Evolutionary conservation across 2,113 vertebrate genomes (phyloP).

Genomic region (Odobenus rosmarus): DNA sequence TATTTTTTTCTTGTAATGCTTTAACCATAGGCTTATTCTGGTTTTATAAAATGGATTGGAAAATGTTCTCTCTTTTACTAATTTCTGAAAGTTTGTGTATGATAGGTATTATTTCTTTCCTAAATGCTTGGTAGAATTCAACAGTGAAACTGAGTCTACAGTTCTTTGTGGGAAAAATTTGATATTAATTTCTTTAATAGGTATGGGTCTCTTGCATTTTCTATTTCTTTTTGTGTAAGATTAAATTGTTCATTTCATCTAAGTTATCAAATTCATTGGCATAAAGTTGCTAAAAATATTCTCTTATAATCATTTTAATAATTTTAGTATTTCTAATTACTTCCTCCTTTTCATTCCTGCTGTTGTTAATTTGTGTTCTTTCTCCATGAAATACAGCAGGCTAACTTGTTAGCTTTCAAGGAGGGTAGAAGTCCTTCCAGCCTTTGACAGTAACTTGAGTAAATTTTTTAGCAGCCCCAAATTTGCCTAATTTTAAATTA

Average conservation of each 20-base stretch:
- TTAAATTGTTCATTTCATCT: background rate
- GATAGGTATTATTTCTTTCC: background rate
- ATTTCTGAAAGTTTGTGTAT: conserved; percentile 22
- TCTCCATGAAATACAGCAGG: background rate
- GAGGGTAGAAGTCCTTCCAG: background rate
- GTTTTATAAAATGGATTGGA: background rate
- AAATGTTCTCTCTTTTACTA: background rate
- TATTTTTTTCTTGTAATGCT: background rate
- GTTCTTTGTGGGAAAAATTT: background rate
- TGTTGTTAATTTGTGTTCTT: background rate
- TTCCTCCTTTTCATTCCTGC: background rate
- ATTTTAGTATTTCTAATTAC: background rate
- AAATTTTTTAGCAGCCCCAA: background rate
- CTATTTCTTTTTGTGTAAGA: background rate
- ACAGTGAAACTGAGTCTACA: background rate
- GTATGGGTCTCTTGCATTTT: background rate
- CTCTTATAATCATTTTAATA: background rate
- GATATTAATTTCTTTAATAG: background rate
- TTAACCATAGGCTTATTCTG: background rate
- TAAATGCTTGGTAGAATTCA: background rate
- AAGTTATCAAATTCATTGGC: background rate
- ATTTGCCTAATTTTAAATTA: background rate
- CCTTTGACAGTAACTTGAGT: background rate
- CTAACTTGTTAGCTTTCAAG: background rate
- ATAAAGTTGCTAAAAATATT: background rate